Conservation (phyloP, 2,888 invertebrate species). For the Ormia ochracea region DNA sequence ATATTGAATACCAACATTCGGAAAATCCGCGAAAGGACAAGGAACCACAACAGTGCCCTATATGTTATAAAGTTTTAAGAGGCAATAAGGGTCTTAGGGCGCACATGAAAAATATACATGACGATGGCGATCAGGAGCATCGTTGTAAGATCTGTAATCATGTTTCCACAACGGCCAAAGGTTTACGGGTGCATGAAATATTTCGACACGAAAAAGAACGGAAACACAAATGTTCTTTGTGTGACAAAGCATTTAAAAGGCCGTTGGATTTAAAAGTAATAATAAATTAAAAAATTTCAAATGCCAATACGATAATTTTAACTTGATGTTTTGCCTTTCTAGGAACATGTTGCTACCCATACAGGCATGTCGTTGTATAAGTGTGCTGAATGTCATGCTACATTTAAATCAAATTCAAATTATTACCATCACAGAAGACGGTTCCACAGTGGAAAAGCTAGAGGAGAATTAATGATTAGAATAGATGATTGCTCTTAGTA, state of each 20-base stretch:
- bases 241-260: constrained; percentile 74
- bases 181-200: constrained; percentile 72
- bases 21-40: constrained; percentile 66
- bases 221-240: constrained; percentile 72
- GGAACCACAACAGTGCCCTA: constrained; percentile 71
- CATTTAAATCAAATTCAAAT: constrained; percentile 62
- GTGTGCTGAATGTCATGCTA: constrained; percentile 54
- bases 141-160: constrained; percentile 73
- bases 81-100: constrained; percentile 71
- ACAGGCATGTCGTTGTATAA: constrained; percentile 55
- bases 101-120: constrained; percentile 72
- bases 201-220: constrained; percentile 73
- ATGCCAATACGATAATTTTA: neutral
- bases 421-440: constrained; percentile 59
- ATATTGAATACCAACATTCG: constrained; percentile 72
- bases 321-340: constrained; percentile 6
- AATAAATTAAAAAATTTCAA: neutral
- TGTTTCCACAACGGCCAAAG: constrained; percentile 70
- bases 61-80: constrained; percentile 72
- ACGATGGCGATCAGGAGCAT: constrained; percentile 68
- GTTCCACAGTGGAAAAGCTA: constrained; percentile 52
- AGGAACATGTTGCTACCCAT: constrained; percentile 58
- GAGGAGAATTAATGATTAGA: constrained; percentile 51
- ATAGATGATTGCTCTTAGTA: constrained; percentile 32
- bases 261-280: constrained; percentile 71